A percentile compares a stretch with the other conserved stretches of the same genome.
Conservation (phyloP, 2,888 invertebrate species). For the Drosophila fulvimacula region DNA sequence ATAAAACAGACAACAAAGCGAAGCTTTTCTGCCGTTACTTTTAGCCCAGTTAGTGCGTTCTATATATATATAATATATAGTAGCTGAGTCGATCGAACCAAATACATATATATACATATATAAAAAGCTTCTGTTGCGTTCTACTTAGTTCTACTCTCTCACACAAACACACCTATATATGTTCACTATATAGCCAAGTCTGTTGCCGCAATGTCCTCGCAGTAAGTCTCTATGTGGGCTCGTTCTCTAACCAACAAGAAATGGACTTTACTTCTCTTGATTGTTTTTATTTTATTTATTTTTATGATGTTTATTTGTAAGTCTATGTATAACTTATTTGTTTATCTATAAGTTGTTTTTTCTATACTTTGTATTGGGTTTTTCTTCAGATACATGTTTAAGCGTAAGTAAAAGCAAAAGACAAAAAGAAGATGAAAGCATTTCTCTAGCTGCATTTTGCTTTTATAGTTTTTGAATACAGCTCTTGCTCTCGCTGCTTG, state of each 20-base stretch:
- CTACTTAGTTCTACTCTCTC: slow-evolving; percentile 54
- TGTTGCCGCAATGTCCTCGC: slow-evolving; percentile 56
- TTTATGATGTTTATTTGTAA: slow-evolving; percentile 32
- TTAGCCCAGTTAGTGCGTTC: slow-evolving; percentile 72
- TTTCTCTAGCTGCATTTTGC: slow-evolving; percentile 55
- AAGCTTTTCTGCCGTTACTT: slow-evolving; percentile 71
- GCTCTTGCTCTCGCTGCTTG: slow-evolving; percentile 27
- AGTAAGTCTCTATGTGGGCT: slow-evolving; percentile 66
- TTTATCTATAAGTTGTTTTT: slow-evolving; percentile 52
- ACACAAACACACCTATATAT: slow-evolving; percentile 37
- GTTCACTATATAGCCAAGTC: slow-evolving; percentile 34
- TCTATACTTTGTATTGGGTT: slow-evolving; percentile 32
- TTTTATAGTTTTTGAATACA: slow-evolving; percentile 46
- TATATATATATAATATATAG: slow-evolving; percentile 34
- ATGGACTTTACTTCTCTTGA: slow-evolving; percentile 38
- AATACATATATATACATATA: slow-evolving; percentile 15
- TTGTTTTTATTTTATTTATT: neutral
- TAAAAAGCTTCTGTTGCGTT: slow-evolving; percentile 70
- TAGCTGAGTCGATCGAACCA: slow-evolving; percentile 63
- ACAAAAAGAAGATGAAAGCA: slow-evolving; percentile 5
- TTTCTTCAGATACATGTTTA: slow-evolving; percentile 42
- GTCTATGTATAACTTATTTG: slow-evolving; percentile 41
- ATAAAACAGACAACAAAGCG: slow-evolving; percentile 26
- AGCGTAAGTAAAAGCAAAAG: slow-evolving; percentile 66
- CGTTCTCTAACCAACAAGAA: slow-evolving; percentile 37